Base-by-base conservation (phyloP, 2,113 vertebrate species). In the Piliocolobus tephrosceles region DNA sequence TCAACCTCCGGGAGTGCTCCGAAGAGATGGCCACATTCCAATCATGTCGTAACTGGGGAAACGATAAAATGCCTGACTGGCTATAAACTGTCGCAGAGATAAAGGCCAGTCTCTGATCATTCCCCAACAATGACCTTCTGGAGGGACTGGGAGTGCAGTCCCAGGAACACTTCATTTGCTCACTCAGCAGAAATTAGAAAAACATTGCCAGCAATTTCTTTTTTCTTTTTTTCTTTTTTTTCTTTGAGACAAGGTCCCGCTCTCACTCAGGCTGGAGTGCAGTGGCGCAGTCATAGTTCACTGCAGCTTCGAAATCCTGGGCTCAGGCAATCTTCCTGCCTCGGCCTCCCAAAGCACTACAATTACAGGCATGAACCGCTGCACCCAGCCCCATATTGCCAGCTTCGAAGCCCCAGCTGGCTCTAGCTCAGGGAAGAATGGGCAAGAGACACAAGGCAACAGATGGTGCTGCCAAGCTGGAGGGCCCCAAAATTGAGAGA, bases 1-100 rank as follows among this genome's bases (percentile, higher is more conserved):
- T 84, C 95, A 96, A 7, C 64, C 16, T 17, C 17, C 1, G 45
- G 17, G 13, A 84, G n/a, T 27, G 57, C 16, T 70, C 30, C 55
- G 18, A 57, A 94, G 84, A 83, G 73, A 83, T 35, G 66, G 79
- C 57, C n/a, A 2, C 94, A 93, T 96, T 97, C 97, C 96, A 90
- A 16, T 47, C 82, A 1, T 20, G 52, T 73, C 52, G 27, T 90
- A 94, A 43, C 94, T 73, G 17, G 55, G 85, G 86, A 88, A 85
- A 87, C 86, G 86, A 80, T 78, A 50, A 93, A 64, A 88, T 27
- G 73, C 88, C 88, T 35, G 52, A 55, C 13, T 3, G 45, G 22
- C 68, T 85, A 2, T 45, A 27, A 90, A 61, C 57, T 72, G 57
- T 66, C 8, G 5, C 45, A 40, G 45, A 96, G 86, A 91, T 73